Evolutionary conservation across 2,797 vertebrate species (phyloP), one percentile per base, ranked within the genome.

Genomic region (Toxotes lorentzi): DNA sequence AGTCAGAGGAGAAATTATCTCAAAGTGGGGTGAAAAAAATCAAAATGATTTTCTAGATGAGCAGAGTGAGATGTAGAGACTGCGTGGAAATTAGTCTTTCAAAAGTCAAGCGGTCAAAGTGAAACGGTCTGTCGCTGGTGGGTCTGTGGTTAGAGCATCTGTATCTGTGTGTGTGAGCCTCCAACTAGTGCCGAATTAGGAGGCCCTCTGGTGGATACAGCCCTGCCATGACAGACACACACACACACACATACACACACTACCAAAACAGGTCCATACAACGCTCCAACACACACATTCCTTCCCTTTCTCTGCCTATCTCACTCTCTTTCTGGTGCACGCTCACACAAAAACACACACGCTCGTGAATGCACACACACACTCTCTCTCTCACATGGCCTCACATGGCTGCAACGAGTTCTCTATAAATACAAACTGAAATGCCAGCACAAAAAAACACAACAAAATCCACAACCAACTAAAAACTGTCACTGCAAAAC

Each of bases 171-270:
- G 74, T 65, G 73, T 64, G 77, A 74, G 82, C 56, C 78, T 80
- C 65, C 47, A 82, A 82, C 70, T 64, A 81, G 66, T 61, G 83
- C 61, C 96, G 96, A 96, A 95, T 96, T 96, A 97, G 96, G 96
- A 96, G 96, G 97, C 97, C 98, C 98, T 99, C 98, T 99, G 95
- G 96, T 98, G 98, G 97, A 96, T 95, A 93, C 84, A 90, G 73
- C 88, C 11, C 93, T 84, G 94, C 91, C 93, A 94, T 83, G 85
- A 94, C 95, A 94, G 73, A 90, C 70, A 90, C 76, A 90, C 91
- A 68, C 62, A 62, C 62, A 48, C 60, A 70, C 70, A 82, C 76
- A 57, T 66, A 43, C 60, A 54, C 76, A 57, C 70, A 40, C 68
- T 17, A 11, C 30, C 62, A 75, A 79, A 57, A 83, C 59, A 16